phyloP scores from a whole-genome alignment of 2,888 invertebrate species.

The Drosophila lacicola region DNA sequence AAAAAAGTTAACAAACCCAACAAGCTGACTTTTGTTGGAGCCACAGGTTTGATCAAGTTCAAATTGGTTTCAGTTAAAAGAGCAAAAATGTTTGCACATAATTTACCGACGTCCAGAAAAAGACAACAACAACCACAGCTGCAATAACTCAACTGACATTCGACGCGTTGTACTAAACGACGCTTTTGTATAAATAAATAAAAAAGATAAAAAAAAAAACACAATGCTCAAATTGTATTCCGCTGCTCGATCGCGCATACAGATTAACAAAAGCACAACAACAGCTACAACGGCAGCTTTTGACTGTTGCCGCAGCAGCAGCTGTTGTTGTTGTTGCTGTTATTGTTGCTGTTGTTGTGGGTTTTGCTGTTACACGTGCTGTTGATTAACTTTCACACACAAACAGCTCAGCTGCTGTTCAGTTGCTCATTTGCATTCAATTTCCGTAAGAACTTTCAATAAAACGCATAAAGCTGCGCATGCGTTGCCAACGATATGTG shows the following conservation, averaged over 20 bases:
- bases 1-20: constrained; percentile 73
- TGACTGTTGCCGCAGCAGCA: constrained; percentile 1
- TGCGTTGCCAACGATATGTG: constrained; percentile 31
- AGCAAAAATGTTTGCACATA: constrained; percentile 61
- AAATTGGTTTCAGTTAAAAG: constrained; percentile 62
- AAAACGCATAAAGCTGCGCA: constrained; percentile 18
- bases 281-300: constrained; percentile 19
- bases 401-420: constrained; percentile 15
- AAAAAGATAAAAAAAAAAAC: neutral
- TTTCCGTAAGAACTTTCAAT: constrained; percentile 54
- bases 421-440: constrained; percentile 54
- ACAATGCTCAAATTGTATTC: constrained; percentile 38
- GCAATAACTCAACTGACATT: constrained; percentile 63
- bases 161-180: constrained; percentile 20
- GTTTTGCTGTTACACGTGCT: constrained; percentile 68
- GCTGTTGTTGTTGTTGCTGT: constrained; percentile 19
- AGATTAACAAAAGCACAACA: constrained; percentile 34
- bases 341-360: constrained; percentile 21
- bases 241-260: constrained; percentile 39
- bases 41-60: constrained; percentile 78
- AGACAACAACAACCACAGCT: constrained; percentile 16
- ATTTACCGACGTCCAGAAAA: constrained; percentile 29
- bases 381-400: constrained; percentile 75
- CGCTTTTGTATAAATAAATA: constrained; percentile 14
- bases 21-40: constrained; percentile 43